A percentile compares a stretch with the other conserved stretches of the same genome.
Evolutionary conservation across 2,113 vertebrate species (phyloP).

Genomic region (Phaethornis superciliosus): DNA sequence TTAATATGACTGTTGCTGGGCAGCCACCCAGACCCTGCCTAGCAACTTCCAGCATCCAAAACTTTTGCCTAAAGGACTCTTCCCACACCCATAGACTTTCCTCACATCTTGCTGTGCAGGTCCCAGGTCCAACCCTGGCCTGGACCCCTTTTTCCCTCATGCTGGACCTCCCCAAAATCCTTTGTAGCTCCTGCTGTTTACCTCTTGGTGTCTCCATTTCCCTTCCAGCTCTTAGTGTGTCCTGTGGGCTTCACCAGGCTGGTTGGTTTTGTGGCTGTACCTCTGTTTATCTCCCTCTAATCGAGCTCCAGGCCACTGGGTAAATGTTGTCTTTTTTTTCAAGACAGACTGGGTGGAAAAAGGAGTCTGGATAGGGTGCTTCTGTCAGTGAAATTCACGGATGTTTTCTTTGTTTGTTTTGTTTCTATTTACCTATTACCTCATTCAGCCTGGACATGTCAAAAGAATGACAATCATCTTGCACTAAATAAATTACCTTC

Average conservation of each 20-base stretch:
- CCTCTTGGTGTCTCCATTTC: slow-evolving; percentile 39
- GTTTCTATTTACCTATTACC: background rate
- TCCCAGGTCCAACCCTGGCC: background rate
- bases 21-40: background rate
- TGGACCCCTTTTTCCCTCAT: accelerated
- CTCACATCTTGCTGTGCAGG: background rate
- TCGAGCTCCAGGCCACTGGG: background rate
- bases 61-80: background rate
- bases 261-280: background rate
- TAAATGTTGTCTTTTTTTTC: background rate
- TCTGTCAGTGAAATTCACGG: background rate
- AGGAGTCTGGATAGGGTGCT: background rate
- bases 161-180: background rate
- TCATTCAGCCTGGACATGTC: background rate
- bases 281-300: background rate
- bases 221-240: background rate
- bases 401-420: background rate
- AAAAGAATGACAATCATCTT: background rate
- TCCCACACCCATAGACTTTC: background rate
- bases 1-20: background rate
- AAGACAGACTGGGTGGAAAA: background rate
- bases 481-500: background rate
- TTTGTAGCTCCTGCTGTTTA: background rate
- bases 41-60: background rate
- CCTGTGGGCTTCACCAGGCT: background rate